These are phyloP conservation scores for Brienomyrus longianalis DNA, from an alignment of 2,113 vertebrate genomes.

Conservation along the genomic window DNA sequence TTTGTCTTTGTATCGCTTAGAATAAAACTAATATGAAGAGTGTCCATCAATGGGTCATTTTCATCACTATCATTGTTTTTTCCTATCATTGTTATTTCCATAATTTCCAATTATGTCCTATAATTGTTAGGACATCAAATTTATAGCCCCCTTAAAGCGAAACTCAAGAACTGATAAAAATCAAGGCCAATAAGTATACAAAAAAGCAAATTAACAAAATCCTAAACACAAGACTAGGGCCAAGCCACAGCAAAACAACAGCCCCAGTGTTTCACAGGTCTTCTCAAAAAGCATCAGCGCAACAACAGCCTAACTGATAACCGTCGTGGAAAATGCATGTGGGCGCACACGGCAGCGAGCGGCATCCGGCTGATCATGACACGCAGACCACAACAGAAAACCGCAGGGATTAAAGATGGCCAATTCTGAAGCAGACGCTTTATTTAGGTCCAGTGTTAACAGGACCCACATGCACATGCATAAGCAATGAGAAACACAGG, in stretches of 20 bases:
- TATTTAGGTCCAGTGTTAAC: background rate
- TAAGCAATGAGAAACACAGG: background rate
- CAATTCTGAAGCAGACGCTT: background rate
- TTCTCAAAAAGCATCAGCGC: background rate
- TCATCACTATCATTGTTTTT: background rate
- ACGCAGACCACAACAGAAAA: background rate
- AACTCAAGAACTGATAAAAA: background rate
- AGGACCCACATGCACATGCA: background rate
- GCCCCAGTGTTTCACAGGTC: background rate
- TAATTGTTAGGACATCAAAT: background rate
- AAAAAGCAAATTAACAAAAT: background rate
- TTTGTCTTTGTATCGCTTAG: background rate
- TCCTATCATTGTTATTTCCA: no score
- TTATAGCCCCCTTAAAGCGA: background rate
- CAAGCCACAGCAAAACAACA: background rate
- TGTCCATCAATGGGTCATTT: background rate
- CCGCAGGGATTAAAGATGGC: background rate
- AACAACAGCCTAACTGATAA: background rate
- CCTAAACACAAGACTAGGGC: background rate
- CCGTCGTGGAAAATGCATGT: background rate
- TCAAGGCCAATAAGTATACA: background rate
- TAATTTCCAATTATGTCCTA: no score
- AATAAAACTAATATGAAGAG: background rate
- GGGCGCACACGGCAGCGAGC: background rate
- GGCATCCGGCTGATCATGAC: background rate